These are phyloP conservation scores for Troilus luridus DNA, from an alignment of 2,888 invertebrate genomes.

Conservation along the genomic window DNA sequence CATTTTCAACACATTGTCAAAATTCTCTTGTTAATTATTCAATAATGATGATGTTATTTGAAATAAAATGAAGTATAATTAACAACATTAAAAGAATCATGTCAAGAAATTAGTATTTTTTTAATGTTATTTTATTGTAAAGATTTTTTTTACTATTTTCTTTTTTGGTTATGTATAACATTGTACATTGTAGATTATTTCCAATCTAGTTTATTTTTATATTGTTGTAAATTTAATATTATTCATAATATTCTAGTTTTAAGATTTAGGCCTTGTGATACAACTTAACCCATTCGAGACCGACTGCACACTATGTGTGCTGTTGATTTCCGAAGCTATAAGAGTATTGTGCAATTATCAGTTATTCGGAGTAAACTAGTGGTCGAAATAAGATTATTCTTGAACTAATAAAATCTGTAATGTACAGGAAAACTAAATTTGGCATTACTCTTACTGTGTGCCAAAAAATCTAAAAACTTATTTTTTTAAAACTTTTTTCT, in stretches of 20 bases:
- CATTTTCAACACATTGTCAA: not conserved
- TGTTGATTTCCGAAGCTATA: no score
- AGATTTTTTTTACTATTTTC: constrained; percentile 23
- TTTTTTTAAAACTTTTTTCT: no score
- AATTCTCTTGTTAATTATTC: constrained; percentile 1
- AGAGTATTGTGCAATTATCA: no score
- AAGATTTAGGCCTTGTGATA: constrained; percentile 33
- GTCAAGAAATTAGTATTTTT: constrained; percentile 15
- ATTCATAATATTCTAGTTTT: constrained; percentile 7
- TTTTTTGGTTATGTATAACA: constrained; percentile 12
- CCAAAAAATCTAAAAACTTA: no score
- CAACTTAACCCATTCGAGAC: not conserved
- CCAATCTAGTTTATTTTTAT: constrained; percentile 32
- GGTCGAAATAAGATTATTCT: no score
- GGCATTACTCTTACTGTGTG: no score
- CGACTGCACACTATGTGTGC: no score
- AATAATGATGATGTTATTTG: not conserved
- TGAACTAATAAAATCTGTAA: no score
- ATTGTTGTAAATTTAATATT: constrained; percentile 40
- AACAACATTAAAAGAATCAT: not conserved
- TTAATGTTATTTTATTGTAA: not conserved
- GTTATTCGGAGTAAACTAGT: no score
- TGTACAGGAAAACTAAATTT: no score
- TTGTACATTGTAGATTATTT: constrained; percentile 32
- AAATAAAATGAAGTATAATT: constrained; percentile 15